Evolutionary conservation across 2,888 invertebrate genomes (phyloP), one percentile per base, ranked within the genome.

Genomic region (Aporophyla nigra): DNA sequence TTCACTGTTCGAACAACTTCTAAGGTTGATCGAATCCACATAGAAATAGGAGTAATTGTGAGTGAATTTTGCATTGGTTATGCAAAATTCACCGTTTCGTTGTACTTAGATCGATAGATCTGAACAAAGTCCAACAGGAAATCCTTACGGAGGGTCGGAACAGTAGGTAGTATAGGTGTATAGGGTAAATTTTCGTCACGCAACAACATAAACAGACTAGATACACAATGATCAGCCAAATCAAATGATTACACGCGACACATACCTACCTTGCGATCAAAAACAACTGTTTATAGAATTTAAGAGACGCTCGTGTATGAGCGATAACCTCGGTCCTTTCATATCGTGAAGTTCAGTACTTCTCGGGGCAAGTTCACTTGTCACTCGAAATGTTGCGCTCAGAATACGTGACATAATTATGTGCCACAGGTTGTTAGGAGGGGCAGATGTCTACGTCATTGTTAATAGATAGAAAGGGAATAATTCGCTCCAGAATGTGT

Each of bases 271-370:
- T 80, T 79, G 54, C 59, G 27, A 76, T 83, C 80, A 82, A 80
- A 69, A 82, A 67, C 74, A 63, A 77, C 76, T 71, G 76, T 71
- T 76, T 82, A 81, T 86, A 81, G 77, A 82, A 86, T 85, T 83
- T 63, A 82, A 82, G 78, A 77, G 84, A 75, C 82, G 84, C 83
- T 81, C 84, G 82, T 86, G 85, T 75, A 74, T 58, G n/a, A 51
- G 59, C 59, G 89, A 83, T 87, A 88, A 86, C 84, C 87, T 77
- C 68, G 82, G 84, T 85, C 75, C 81, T 82, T 85, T 80, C 83
- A 78, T 86, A 87, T 87, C 88, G 53, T 80, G 66, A 82, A 80
- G 87, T 85, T 82, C 77, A 85, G 81, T 71, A 74, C 73, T 83
- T 85, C 75, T 66, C 80, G 80, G 85, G 74, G 78, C 82, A 84